phyloP scores from a whole-genome alignment of 2,113 vertebrate species.

The Eudyptes chrysolophus region DNA sequence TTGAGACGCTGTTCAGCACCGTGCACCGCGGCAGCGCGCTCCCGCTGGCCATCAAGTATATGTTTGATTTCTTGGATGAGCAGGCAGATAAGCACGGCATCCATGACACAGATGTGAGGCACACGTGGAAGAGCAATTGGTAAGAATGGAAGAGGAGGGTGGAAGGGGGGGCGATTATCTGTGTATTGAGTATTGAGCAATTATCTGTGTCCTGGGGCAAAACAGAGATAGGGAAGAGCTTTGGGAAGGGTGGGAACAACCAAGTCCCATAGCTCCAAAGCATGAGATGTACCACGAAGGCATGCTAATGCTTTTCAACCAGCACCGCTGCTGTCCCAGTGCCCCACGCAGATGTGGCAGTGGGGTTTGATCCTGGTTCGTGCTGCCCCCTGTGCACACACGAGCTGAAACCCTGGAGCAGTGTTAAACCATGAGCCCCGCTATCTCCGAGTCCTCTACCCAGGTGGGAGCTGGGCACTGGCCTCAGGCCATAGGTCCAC shows the following conservation, averaged over 20 bases:
- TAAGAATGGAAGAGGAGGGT: conserved; percentile 46
- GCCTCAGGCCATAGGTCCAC: not conserved
- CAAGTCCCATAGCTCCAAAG: rapidly evolving
- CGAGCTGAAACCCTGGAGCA: not conserved
- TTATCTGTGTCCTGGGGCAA: not conserved
- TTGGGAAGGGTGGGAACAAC: not conserved
- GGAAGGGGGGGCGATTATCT: not conserved
- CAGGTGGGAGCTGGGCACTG: not conserved
- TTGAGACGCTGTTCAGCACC: conserved; percentile 98
- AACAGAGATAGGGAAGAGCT: not conserved
- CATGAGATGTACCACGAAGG: rapidly evolving
- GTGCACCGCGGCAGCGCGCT: conserved; percentile 94
- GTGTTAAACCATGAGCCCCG: not conserved
- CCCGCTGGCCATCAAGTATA: conserved; percentile 98
- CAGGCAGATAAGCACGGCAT: conserved; percentile 96
- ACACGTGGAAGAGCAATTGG: conserved; percentile 99
- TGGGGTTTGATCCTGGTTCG: not conserved
- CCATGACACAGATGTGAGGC: conserved; percentile 93
- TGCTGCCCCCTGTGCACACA: rapidly evolving
- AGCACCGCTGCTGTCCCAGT: not conserved
- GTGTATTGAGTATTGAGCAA: not conserved
- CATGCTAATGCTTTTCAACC: not conserved
- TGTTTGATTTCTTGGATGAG: conserved; percentile 99
- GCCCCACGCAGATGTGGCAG: too few species aligned
- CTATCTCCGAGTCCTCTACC: rapidly evolving